Percentiles rank a stretch among this genome's conserved stretches.
These are phyloP conservation scores for Hydropsyche tenuis DNA, from an alignment of 1,140 invertebrate genomes.

Conservation along the genomic window DNA sequence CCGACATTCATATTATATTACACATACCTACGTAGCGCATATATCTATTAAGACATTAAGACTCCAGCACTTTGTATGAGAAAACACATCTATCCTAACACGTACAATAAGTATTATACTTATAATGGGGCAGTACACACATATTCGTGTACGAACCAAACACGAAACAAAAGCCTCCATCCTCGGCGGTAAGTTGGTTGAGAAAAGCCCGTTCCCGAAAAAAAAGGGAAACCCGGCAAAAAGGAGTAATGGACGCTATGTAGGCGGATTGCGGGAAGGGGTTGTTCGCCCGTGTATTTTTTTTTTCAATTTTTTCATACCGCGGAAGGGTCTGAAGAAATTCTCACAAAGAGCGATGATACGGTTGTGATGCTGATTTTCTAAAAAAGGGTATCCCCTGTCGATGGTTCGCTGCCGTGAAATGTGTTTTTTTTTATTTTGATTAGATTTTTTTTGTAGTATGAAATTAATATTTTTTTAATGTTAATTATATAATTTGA, in stretches of 20 bases:
- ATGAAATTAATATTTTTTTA: too few species aligned
- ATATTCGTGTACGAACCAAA: neutral
- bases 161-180: constrained; percentile 21
- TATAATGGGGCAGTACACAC: neutral
- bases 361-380: constrained; percentile 5
- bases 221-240: neutral
- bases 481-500: too few species aligned
- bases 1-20: too few species aligned
- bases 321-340: constrained; percentile 11
- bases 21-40: too few species aligned
- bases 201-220: neutral
- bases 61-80: neutral
- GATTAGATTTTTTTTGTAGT: too few species aligned
- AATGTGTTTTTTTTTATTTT: too few species aligned
- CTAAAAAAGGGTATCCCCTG: too few species aligned
- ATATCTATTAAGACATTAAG: constrained; percentile 10
- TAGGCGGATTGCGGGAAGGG: neutral
- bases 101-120: neutral
- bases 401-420: too few species aligned
- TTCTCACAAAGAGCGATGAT: constrained; percentile 9
- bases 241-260: constrained; percentile 16
- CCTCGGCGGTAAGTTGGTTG: constrained; percentile 8
- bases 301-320: too few species aligned
- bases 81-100: too few species aligned
- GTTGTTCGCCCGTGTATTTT: neutral